Percentiles rank a stretch among this genome's conserved stretches.
Evolutionary conservation across 2,888 invertebrate species (phyloP).

Genomic region (Stenurella melanura): DNA sequence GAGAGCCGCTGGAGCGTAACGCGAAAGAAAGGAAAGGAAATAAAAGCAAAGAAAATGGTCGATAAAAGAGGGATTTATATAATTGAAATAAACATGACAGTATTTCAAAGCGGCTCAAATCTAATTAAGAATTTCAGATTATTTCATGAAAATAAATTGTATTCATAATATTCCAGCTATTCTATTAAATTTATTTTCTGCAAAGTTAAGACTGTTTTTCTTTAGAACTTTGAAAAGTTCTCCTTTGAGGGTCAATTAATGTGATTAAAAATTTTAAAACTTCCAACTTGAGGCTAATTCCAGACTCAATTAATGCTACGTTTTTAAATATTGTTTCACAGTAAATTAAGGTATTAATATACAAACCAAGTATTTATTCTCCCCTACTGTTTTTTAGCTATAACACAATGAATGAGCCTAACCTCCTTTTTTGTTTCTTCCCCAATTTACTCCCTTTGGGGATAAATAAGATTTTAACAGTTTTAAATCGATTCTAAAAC

Average conservation of each 20-base stretch:
- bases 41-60: slow-evolving; percentile 59
- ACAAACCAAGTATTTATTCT: neutral
- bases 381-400: neutral
- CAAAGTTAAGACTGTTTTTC: slow-evolving; percentile 47
- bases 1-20: slow-evolving; percentile 48
- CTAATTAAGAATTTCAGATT: slow-evolving; percentile 68
- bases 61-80: slow-evolving; percentile 67
- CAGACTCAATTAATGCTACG: neutral
- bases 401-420: neutral
- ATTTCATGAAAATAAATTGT: slow-evolving; percentile 64
- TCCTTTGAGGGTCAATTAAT: slow-evolving; percentile 58
- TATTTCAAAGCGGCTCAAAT: slow-evolving; percentile 68
- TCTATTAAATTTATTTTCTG: slow-evolving; percentile 46
- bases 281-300: slow-evolving; percentile 8
- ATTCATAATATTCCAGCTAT: slow-evolving; percentile 54
- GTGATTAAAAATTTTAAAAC: slow-evolving; percentile 57
- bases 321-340: neutral
- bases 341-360: neutral
- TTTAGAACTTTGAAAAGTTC: slow-evolving; percentile 53
- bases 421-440: neutral
- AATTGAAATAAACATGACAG: slow-evolving; percentile 71
- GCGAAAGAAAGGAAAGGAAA: slow-evolving; percentile 56
- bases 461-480: neutral
- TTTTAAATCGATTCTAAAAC: too few relatives aligned
- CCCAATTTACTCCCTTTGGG: neutral